A percentile compares a stretch with the other conserved stretches of the same genome.
phyloP scores from a whole-genome alignment of 2,888 invertebrate species.

The Nebria brevicollis region DNA sequence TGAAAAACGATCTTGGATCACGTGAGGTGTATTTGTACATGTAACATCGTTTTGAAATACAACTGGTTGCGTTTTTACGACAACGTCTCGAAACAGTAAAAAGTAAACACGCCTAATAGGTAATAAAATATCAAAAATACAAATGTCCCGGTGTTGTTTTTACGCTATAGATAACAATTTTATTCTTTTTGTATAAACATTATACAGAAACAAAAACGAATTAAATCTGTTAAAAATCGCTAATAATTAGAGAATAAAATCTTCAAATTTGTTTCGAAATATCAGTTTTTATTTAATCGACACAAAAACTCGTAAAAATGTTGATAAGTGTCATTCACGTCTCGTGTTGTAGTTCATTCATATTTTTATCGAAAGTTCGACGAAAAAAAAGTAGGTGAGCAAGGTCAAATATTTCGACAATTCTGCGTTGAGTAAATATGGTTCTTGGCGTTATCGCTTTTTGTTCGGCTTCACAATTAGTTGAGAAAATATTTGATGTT shows the following conservation, averaged over 20 bases:
- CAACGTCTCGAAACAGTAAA: slow-evolving; percentile 19
- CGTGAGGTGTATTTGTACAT: not conserved
- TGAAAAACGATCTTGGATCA: not conserved
- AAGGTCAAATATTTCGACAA: not conserved
- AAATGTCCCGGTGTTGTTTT: slow-evolving; percentile 15
- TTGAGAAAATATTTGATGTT: not conserved
- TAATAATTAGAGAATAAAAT: not conserved
- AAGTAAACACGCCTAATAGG: not conserved
- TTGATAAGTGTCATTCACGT: not conserved
- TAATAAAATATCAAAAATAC: slow-evolving; percentile 25
- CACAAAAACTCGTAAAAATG: not conserved
- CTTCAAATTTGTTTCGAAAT: not conserved
- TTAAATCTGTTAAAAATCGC: too few relatives aligned
- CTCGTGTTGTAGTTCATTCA: not conserved
- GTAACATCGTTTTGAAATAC: not conserved
- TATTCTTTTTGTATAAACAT: not conserved
- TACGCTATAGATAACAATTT: not conserved
- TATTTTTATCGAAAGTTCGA: slow-evolving; percentile 1
- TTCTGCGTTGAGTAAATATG: not conserved
- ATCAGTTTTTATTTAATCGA: not conserved
- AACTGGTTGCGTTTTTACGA: slow-evolving; percentile 13
- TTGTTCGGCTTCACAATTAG: not conserved
- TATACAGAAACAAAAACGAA: not conserved
- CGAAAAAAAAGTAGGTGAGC: not conserved
- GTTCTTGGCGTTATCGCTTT: not conserved